Base-by-base conservation (phyloP, 2,888 invertebrate species). In the Holacanthella duospinosa region DNA sequence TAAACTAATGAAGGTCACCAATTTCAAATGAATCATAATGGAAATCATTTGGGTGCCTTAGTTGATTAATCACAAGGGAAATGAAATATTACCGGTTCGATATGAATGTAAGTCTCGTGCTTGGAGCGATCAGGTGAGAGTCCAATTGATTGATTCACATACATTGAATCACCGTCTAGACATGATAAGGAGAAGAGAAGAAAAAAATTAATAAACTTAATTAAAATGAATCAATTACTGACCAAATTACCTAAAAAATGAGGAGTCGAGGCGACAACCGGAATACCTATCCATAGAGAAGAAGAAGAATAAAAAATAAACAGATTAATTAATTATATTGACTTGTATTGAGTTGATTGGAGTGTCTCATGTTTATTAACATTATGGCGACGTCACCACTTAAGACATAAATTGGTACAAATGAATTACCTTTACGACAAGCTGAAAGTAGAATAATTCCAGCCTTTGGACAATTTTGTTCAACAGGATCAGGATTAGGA, bases 371-470 rank as follows among this genome's bases (percentile, higher is more conserved):
- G n/a, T n/a, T n/a, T n/a, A n/a, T n/a, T n/a, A n/a, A n/a, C n/a
- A n/a, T n/a, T n/a, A n/a, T n/a, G n/a, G n/a, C n/a, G n/a, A n/a
- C n/a, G n/a, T n/a, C n/a, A n/a, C n/a, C n/a, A n/a, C n/a, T n/a
- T n/a, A n/a, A n/a, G n/a, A n/a, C n/a, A n/a, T n/a, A n/a, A n/a
- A n/a, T n/a, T n/a, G n/a, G n/a, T 21, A 21, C 48, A 48, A n/a
- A 21, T 4, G 21, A 48, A 48, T 36, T 64, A 64, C 64, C 64
- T 43, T 29, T 28, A 48, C 63, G 55, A 48, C 71, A 71, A 1
- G 54, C 6, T 27, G 59, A 61, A 12, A 71, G 29, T 24, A 61
- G 62, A 24, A 69, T 59, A 1, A 61, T 65, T 2, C 68, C 71
- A 26, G 29, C 59, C 1, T 25, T 28, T 24, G 58, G 60, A 12